Percentiles rank a stretch among this genome's conserved stretches.
Evolutionary conservation across 1,140 invertebrate species (phyloP).

Genomic region (Caenorhabditis elegans): WBcel235 BX284602.5:7492001-7492500

Average conservation of each 20-base stretch:
- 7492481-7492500: conserved; percentile 9
- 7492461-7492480: neutral
- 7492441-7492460: conserved; percentile 32
- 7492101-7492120: conserved; percentile 1
- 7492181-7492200: neutral
- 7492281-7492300: neutral
- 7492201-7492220: neutral
- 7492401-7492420: conserved; percentile 21
- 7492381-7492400: conserved; percentile 9
- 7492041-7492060: too few species aligned
- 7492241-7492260: conserved; percentile 31
- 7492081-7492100: neutral
- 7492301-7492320: conserved; percentile 12
- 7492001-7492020: neutral
- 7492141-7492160: conserved; percentile 26
- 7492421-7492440: conserved; percentile 13
- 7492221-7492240: conserved; percentile 15
- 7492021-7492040: too few species aligned
- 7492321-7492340: conserved; percentile 12
- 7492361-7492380: conserved; percentile 6
- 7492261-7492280: neutral
- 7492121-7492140: neutral
- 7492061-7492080: too few species aligned
- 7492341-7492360: conserved; percentile 33
- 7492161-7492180: conserved; percentile 7